A percentile compares a stretch with the other conserved stretches of the same genome.
These are phyloP conservation scores for Microplitis deprimator DNA, from an alignment of 2,888 invertebrate species.

Conservation along the genomic window DNA sequence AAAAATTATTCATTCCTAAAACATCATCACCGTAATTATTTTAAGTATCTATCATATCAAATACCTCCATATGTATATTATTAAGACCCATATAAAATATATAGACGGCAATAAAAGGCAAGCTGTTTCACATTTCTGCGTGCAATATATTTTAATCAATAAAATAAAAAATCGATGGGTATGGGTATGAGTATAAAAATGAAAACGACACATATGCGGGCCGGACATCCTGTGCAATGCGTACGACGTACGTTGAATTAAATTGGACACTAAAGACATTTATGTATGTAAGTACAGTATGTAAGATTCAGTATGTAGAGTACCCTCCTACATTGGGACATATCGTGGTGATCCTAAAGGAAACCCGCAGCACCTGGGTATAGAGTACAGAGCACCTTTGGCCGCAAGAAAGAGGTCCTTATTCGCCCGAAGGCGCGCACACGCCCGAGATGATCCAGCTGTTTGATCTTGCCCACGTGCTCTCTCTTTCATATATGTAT, in stretches of 20 bases:
- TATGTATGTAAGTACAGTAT: background rate
- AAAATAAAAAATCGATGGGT: background rate
- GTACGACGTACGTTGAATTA: background rate
- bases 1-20: no score
- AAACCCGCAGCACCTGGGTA: slow-evolving; percentile 48
- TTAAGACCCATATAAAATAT: no score
- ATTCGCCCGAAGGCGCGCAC: slow-evolving; percentile 56
- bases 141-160: background rate
- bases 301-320: background rate
- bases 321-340: background rate
- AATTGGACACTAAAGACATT: background rate
- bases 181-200: background rate
- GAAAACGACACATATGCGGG: slow-evolving; percentile 1
- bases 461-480: slow-evolving; percentile 69
- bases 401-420: slow-evolving; percentile 64
- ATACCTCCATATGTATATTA: no score
- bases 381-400: slow-evolving; percentile 36
- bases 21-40: no score
- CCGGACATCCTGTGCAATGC: slow-evolving; percentile 12
- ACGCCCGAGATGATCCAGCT: slow-evolving; percentile 70
- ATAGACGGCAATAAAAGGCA: background rate
- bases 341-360: slow-evolving; percentile 11
- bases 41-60: no score
- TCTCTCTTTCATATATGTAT: slow-evolving; percentile 46
- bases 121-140: background rate